Evolutionary conservation across 2,113 vertebrate species (phyloP), one percentile per base, ranked within the genome.

Genomic region (Polypterus bichir): DNA sequence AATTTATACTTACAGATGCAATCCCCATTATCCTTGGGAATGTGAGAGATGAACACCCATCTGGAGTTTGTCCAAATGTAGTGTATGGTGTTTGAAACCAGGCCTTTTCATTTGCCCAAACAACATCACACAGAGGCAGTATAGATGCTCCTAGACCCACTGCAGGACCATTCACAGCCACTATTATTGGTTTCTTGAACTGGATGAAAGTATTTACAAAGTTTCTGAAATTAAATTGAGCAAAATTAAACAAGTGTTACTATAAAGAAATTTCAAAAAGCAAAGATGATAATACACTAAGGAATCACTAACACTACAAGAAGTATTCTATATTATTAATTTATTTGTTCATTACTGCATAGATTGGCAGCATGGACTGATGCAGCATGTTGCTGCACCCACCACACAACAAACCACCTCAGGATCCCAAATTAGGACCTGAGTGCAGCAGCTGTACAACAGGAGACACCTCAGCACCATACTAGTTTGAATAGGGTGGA

Each of bases 41-140:
- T 64, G 91, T 94, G 69, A 97, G 83, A 27, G 94, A 93, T 4
- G 93, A 91, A 74, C 96, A 98, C 70, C 88, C 92, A 59, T 99
- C 96, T 2, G 96, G 96, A 53, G 94, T 97, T 78, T 99, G 96
- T 65, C 96, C 96, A 63, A 90, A 97, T 62, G 87, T 86, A 7
- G 89, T 87, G 74, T 99, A 98, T 2, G 96, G 96, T 27, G 94
- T 97, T 72, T 99, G 95, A 81, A 99, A 97, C 94, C 94, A 99
- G 44, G 96, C 92, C 75, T 98, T 99, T 76, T 99, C 96, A 62
- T 92, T 99, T 72, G 95, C 96, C 94, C 94, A 99, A 47, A 99
- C 91, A 62, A 99, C 92, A 44, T 99, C 96, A 65, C 96, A 99
- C 9, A 99, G 89, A 9, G 94, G 92, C 76, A 99, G 73, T 74